Conservation (phyloP, 2,888 invertebrate genomes). For the Taenaris catops region DNA sequence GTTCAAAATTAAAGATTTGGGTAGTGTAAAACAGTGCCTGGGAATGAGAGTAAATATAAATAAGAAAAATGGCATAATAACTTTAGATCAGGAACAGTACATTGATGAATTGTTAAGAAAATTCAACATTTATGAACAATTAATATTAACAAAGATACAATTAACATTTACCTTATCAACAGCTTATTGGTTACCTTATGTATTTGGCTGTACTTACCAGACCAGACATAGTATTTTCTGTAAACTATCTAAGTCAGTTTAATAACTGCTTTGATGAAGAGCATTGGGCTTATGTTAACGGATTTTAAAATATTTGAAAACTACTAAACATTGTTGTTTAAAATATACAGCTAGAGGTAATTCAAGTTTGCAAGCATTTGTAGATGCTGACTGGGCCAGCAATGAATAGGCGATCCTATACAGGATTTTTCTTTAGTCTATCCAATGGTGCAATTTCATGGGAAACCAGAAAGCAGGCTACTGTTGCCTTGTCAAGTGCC, state of each 20-base stretch:
- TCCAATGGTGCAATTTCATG: slow-evolving; percentile 17
- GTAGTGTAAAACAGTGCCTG: slow-evolving; percentile 8
- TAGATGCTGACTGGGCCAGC: slow-evolving; percentile 16
- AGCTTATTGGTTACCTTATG: no score
- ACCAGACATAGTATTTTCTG: slow-evolving; percentile 9
- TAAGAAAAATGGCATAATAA: neutral
- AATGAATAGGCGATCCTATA: slow-evolving; percentile 22
- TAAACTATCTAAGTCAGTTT: slow-evolving; percentile 22
- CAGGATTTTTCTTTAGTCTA: slow-evolving; percentile 17
- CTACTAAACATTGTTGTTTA: slow-evolving; percentile 16
- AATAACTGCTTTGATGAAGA: slow-evolving; percentile 16
- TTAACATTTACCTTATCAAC: no score
- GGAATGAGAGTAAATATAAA: slow-evolving; percentile 9
- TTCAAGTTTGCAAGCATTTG: slow-evolving; percentile 11
- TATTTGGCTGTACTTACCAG: no score
- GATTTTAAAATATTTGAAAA: slow-evolving; percentile 16
- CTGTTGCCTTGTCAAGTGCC: slow-evolving; percentile 12
- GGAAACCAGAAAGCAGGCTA: slow-evolving; percentile 17
- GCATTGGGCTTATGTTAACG: slow-evolving; percentile 17
- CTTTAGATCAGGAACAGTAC: no score
- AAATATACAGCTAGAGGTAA: slow-evolving; percentile 12
- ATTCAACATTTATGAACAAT: neutral
- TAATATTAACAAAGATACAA: no score
- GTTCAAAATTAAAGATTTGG: slow-evolving; percentile 12
- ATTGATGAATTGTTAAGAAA: no score